These are phyloP conservation scores for Crotalus adamanteus DNA, from an alignment of 2,797 vertebrate genomes.

Conservation along the genomic window DNA sequence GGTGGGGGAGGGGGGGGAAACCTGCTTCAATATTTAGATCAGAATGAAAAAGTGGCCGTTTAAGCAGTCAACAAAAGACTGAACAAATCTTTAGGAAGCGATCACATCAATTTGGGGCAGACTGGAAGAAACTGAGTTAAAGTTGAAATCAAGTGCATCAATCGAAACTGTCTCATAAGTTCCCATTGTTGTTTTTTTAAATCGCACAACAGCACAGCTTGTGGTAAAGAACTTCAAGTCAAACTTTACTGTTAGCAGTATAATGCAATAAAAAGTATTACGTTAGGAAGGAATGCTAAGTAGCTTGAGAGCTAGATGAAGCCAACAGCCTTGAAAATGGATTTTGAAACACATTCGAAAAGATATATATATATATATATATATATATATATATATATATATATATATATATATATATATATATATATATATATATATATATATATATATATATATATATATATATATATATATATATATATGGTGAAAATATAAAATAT, in stretches of 20 bases:
- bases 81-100: background rate
- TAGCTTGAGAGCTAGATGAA: background rate
- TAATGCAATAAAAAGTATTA: background rate
- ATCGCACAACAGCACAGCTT: background rate
- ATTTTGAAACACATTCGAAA: slow-evolving; percentile 20
- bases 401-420: no score
- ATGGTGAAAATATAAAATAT: no score
- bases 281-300: background rate
- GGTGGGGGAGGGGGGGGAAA: background rate
- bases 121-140: background rate
- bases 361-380: no score
- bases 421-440: no score
- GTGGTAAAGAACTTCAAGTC: background rate
- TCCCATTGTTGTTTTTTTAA: background rate
- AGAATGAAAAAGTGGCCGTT: background rate
- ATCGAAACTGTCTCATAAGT: background rate
- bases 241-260: background rate
- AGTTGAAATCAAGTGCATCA: background rate
- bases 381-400: no score
- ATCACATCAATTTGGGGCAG: background rate
- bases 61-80: background rate
- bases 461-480: no score
- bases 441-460: no score
- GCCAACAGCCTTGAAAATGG: background rate
- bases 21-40: background rate